These are phyloP conservation scores for Progne subis DNA, from an alignment of 2,113 vertebrate genomes.

Conservation along the genomic window DNA sequence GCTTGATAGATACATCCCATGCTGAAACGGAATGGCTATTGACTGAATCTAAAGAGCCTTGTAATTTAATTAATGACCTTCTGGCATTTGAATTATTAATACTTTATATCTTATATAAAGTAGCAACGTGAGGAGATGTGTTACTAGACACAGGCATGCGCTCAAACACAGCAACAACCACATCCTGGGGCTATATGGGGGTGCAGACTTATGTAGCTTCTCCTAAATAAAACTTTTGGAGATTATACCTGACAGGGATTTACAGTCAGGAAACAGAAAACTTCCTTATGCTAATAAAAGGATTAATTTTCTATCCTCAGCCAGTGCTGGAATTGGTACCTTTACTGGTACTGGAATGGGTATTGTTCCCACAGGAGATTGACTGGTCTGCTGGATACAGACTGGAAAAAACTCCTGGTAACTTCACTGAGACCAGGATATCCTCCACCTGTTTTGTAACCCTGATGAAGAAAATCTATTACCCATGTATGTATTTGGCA, in stretches of 20 bases:
- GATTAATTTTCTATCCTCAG: not conserved
- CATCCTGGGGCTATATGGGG: not conserved
- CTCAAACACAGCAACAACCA: not conserved
- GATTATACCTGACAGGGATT: not conserved
- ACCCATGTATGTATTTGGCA: not conserved
- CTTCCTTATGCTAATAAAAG: not conserved
- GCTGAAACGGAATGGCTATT: constrained; percentile 15
- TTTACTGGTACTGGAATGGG: not conserved
- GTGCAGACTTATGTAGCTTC: not conserved
- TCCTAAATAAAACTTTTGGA: not conserved
- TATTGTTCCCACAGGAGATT: not conserved
- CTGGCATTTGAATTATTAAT: not conserved
- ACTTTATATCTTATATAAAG: not conserved
- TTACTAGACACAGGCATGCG: not conserved
- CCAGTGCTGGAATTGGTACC: not conserved
- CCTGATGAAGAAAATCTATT: not conserved
- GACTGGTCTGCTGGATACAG: not conserved
- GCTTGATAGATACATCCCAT: not conserved
- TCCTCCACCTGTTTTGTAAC: not conserved
- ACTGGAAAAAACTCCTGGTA: not conserved
- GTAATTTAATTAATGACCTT: not conserved
- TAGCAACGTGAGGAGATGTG: not conserved
- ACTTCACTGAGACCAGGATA: not conserved
- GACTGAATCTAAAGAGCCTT: not conserved
- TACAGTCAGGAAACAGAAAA: not conserved